A percentile compares a stretch with the other conserved stretches of the same genome.
Evolutionary conservation across 2,888 invertebrate genomes (phyloP).

Genomic region (Nysson spinosus): DNA sequence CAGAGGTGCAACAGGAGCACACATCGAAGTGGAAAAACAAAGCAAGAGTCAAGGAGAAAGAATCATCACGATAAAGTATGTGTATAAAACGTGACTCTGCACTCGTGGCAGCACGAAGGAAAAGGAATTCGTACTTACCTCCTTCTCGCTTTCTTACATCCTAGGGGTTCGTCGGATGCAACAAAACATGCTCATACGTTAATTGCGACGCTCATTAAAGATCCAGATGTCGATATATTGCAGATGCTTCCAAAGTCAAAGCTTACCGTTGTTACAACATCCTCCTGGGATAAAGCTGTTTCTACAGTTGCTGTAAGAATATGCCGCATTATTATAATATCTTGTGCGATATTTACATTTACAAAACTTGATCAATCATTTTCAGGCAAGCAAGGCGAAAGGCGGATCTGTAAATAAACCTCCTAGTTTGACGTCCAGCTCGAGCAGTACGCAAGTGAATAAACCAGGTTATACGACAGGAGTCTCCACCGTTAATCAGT

Average conservation of each 20-base stretch:
- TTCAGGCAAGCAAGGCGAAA: conserved; percentile 73
- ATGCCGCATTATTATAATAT: background rate
- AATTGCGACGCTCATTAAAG: conserved; percentile 94
- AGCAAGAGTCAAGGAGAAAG: conserved; percentile 95
- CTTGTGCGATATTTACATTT: conserved; percentile 1
- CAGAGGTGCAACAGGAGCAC: conserved; percentile 96
- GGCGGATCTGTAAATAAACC: conserved; percentile 69
- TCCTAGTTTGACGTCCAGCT: conserved; percentile 64
- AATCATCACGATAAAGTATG: conserved; percentile 95
- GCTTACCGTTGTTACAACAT: conserved; percentile 79
- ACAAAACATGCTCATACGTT: conserved; percentile 94
- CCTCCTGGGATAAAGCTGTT: conserved; percentile 81
- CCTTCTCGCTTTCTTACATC: conserved; percentile 37
- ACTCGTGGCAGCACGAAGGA: no score
- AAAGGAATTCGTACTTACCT: no score
- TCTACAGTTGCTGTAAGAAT: conserved; percentile 76
- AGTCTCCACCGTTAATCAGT: conserved; percentile 65
- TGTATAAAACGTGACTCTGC: no score
- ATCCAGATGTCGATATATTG: conserved; percentile 94
- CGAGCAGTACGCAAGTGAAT: conserved; percentile 63
- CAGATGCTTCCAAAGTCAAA: conserved; percentile 87
- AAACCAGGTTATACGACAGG: conserved; percentile 67
- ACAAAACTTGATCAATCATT: no score
- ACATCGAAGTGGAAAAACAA: conserved; percentile 99
- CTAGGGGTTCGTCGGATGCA: conserved; percentile 92